phyloP scores from a whole-genome alignment of 2,797 vertebrate genomes.

The Poeciliopsis paucimaculata region DNA sequence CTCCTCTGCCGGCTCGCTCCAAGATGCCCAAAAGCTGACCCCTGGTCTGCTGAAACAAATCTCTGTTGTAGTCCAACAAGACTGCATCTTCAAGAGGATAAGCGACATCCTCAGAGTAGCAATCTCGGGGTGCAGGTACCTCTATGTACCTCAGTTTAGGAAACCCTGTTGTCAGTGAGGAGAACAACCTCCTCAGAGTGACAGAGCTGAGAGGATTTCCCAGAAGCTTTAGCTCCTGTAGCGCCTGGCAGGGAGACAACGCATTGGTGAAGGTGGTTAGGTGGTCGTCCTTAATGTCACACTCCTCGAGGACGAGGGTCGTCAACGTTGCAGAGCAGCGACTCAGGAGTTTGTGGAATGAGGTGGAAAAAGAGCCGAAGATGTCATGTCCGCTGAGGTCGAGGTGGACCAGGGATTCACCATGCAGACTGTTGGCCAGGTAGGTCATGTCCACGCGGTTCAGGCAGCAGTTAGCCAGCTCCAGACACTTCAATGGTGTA shows the following conservation, averaged over 20 bases:
- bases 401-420: constrained; percentile 84
- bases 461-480: constrained; percentile 90
- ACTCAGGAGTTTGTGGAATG: constrained; percentile 87
- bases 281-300: constrained; percentile 85
- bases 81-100: constrained; percentile 89
- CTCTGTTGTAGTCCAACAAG: constrained; percentile 82
- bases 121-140: constrained; percentile 91
- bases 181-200: constrained; percentile 83
- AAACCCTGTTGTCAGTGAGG: constrained; percentile 77
- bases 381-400: constrained; percentile 94
- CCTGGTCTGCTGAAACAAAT: constrained; percentile 82
- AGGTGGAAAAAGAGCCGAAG: constrained; percentile 78
- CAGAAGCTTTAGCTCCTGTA: constrained; percentile 88
- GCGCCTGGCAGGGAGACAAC: constrained; percentile 80
- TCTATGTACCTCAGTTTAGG: constrained; percentile 86
- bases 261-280: constrained; percentile 78
- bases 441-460: constrained; percentile 90
- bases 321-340: constrained; percentile 83
- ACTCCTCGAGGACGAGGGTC: constrained; percentile 89
- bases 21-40: constrained; percentile 83
- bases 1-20: constrained; percentile 79
- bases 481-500: constrained; percentile 87
- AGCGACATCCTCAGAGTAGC: constrained; percentile 83
- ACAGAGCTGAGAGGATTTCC: constrained; percentile 89
- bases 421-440: constrained; percentile 89